Percentiles rank a stretch among this genome's conserved stretches.
phyloP scores from a whole-genome alignment of 2,888 invertebrate genomes.

The Lasiommata megera region DNA sequence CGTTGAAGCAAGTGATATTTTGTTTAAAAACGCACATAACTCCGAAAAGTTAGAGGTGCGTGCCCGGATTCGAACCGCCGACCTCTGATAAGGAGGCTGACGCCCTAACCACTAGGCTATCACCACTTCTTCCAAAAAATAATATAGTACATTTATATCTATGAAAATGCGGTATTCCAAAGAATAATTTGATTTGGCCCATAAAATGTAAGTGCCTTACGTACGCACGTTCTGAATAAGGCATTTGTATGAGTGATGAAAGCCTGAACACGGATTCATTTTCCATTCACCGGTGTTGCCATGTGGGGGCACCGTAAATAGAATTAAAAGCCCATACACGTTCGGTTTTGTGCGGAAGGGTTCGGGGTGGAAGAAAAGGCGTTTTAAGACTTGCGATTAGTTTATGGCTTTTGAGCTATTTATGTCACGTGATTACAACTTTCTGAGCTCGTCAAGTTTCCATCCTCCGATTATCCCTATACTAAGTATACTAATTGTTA shows the following conservation, averaged over 20 bases:
- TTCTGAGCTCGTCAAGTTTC: neutral
- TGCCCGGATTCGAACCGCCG: too few relatives aligned
- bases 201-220: neutral
- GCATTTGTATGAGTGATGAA: conserved; percentile 6
- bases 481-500: too few relatives aligned
- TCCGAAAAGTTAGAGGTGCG: too few relatives aligned
- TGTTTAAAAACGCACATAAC: too few relatives aligned
- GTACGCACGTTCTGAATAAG: conserved; percentile 5
- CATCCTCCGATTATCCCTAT: too few relatives aligned
- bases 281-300: conserved; percentile 33
- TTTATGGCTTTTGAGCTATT: neutral
- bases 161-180: neutral
- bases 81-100: too few relatives aligned
- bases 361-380: conserved; percentile 13
- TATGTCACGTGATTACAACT: neutral
- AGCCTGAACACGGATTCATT: conserved; percentile 29
- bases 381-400: neutral
- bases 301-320: conserved; percentile 42
- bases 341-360: conserved; percentile 33
- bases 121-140: neutral
- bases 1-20: too few relatives aligned
- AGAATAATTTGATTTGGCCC: conserved; percentile 3
- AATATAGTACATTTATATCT: neutral
- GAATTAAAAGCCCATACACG: conserved; percentile 51
- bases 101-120: too few relatives aligned